These are phyloP conservation scores for Scleropages formosus DNA, from an alignment of 2,797 vertebrate species.

Conservation along the genomic window DNA sequence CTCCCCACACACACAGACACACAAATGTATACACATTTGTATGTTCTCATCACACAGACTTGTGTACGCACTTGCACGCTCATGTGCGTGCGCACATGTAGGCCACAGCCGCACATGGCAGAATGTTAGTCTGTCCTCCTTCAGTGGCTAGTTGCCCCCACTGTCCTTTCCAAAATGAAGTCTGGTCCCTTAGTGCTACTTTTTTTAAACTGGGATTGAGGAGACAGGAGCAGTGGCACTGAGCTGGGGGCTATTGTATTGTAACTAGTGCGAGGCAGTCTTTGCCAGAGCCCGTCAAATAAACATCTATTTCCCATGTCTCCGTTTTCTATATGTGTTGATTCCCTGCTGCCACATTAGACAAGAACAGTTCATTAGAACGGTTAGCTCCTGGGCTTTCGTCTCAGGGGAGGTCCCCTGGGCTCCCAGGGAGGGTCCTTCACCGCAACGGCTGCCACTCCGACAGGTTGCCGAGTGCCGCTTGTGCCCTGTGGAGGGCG, in stretches of 20 bases:
- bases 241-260: neutral
- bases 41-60: too few relatives aligned
- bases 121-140: neutral
- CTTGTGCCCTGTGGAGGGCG: neutral
- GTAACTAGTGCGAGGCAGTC: neutral
- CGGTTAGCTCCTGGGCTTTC: neutral
- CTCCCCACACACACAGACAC: neutral
- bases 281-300: neutral
- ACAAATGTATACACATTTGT: neutral
- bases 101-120: neutral
- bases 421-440: neutral
- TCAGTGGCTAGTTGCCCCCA: neutral
- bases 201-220: neutral
- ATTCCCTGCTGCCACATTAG: slow-evolving; percentile 8
- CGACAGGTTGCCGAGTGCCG: too few relatives aligned
- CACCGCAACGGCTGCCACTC: neutral
- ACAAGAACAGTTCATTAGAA: neutral
- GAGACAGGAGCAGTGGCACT: neutral
- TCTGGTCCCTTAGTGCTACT: neutral
- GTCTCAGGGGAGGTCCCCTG: neutral
- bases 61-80: neutral
- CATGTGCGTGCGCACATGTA: neutral
- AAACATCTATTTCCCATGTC: slow-evolving; percentile 21
- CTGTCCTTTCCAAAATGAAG: slow-evolving; percentile 25
- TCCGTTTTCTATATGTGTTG: slow-evolving; percentile 7